Evolutionary conservation across 2,888 invertebrate species (phyloP).

Genomic region (Crioceris asparagi): DNA sequence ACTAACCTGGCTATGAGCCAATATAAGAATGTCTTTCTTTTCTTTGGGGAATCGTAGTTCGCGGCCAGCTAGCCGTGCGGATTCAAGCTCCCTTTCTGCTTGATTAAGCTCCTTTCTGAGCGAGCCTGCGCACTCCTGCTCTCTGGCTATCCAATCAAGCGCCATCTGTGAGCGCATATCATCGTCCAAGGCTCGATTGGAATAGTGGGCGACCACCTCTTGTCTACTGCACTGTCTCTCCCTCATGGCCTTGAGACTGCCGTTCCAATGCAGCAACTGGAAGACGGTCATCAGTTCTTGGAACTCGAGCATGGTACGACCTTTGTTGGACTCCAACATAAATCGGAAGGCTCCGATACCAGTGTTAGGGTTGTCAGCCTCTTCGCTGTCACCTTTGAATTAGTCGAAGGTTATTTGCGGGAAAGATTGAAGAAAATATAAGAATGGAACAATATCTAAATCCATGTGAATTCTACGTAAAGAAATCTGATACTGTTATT

Average conservation of each 20-base stretch:
- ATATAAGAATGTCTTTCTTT: constrained; percentile 85
- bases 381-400: constrained; percentile 40
- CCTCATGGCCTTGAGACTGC: constrained; percentile 89
- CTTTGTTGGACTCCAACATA: constrained; percentile 72
- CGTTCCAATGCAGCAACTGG: constrained; percentile 92
- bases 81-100: constrained; percentile 78
- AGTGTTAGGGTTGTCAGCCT: constrained; percentile 56
- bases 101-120: constrained; percentile 70
- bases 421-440: no score
- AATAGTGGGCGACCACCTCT: constrained; percentile 88
- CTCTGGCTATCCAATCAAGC: constrained; percentile 83
- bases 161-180: constrained; percentile 96
- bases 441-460: no score
- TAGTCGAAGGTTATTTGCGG: no score
- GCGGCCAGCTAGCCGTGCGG: constrained; percentile 76
- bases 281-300: constrained; percentile 97
- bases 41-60: constrained; percentile 91
- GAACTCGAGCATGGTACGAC: constrained; percentile 91
- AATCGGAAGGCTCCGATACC: constrained; percentile 66
- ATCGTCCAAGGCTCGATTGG: constrained; percentile 83
- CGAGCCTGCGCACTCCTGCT: constrained; percentile 63
- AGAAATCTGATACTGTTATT: no score
- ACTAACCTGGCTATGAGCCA: constrained; percentile 75
- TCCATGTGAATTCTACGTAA: no score
- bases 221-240: constrained; percentile 90